Evolutionary conservation across 2,888 invertebrate genomes (phyloP), one percentile per base, ranked within the genome.

Genomic region (Eulithis testata): DNA sequence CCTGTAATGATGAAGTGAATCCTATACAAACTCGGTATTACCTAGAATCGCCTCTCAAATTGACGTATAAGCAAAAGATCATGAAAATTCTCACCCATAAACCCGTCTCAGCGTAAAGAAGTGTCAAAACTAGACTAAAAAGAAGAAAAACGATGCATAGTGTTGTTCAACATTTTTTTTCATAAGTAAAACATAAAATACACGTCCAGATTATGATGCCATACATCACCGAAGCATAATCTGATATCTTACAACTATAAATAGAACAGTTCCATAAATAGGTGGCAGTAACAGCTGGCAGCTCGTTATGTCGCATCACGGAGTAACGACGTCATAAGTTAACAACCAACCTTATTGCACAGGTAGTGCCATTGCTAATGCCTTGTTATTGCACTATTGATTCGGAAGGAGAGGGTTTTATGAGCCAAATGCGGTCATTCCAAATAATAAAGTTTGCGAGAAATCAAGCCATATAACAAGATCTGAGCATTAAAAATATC

Each of bases 341-440:
- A 84, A 87, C 84, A 76, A 84, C 82, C 79, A 73, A 69, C 76
- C 77, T 81, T 86, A 85, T 83, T 81, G 80, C 82, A 73, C 76
- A 68, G 71, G 75, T 73, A 76, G 77, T 65, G 70, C 77, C 71
- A 70, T 75, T 72, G 75, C 79, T 85, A 84, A 85, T 82, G 79
- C 83, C 73, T 76, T 77, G 78, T 83, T 83, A 84, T 82, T 81
- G 78, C 78, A 69, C 76, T 76, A 79, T 78, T 76, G 68, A 67
- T 67, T 63, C 50, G 55, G 45, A 59, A 57, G 40, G 55, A 49
- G 44, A 14, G 47, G 56, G 45, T 54, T 64, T 67, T 60, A 63
- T 31, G 60, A 47, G 37, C 37, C 40, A n/a, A 51, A 66, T n/a
- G 43, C 37, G 53, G 0, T 12, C 9, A 27, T 62, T 59, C n/a